Base-by-base conservation (phyloP, 2,888 invertebrate species). In the Acronicta aceris region DNA sequence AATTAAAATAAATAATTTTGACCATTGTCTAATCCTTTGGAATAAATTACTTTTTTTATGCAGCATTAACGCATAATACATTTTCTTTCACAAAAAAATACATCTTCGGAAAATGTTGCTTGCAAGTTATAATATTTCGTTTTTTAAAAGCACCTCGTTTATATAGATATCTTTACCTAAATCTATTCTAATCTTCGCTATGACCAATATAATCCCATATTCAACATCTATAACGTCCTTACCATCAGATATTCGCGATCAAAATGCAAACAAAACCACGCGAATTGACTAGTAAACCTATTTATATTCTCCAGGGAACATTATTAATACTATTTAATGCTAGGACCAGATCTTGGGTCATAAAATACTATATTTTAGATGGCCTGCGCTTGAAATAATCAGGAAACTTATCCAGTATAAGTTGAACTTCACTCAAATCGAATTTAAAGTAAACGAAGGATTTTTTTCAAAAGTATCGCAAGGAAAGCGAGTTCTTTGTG, bases 371-470 rank as follows among this genome's bases (percentile, higher is more conserved):
- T 61, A 72, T 59, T 72, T 76, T 72, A 73, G 50, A 46, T 60
- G 40, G 36, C 33, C 33, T 42, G 49, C 47, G 55, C 58, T 76
- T 56, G 69, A 76, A 76, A 76, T 79, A 69, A 76, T 76, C 76
- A 71, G 33, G 42, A 45, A 46, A 43, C 36, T 13, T 7, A 6
- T n/a, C 76, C 67, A 74, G 5, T 45, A 2, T 65, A 62, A 21
- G n/a, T 59, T 60, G 78, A 49, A 16, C 78, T 54, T n/a, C 25
- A 30, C 13, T 43, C 27, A 54, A 59, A 17, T 50, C 3, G 21
- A 21, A 41, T 54, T 56, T 21, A 21, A 63, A 15, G 40, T 3
- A 42, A 36, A 13, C 51, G 0, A 0, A 13, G 5, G 21, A 10
- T n/a, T 51, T 60, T n/a, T 52, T 45, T 27, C 12, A 45, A 43